Evolutionary conservation across 1,140 invertebrate genomes (phyloP).

Genomic region (Zaprionus davidi): DNA sequence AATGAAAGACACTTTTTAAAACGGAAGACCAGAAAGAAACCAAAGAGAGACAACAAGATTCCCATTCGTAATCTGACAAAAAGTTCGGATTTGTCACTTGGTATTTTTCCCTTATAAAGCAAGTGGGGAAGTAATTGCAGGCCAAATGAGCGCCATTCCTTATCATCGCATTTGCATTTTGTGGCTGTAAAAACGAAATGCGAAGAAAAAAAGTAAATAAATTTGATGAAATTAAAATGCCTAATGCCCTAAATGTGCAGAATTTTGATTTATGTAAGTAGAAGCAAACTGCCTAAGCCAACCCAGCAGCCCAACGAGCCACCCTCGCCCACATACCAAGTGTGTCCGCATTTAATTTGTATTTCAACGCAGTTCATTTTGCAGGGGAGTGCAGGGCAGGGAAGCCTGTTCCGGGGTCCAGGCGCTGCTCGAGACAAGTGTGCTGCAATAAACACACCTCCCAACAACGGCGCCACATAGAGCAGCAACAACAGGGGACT

Average conservation of each 20-base stretch:
- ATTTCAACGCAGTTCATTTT: slow-evolving; percentile 44
- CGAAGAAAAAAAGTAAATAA: slow-evolving; percentile 19
- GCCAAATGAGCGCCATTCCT: slow-evolving; percentile 29
- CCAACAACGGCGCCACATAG: slow-evolving; percentile 13
- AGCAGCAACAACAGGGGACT: neutral
- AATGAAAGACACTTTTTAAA: too few relatives aligned
- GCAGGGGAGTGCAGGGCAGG: neutral
- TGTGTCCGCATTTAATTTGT: slow-evolving; percentile 51
- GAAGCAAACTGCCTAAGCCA: neutral
- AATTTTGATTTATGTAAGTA: slow-evolving; percentile 56
- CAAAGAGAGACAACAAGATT: too few relatives aligned
- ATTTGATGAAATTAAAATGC: slow-evolving; percentile 40
- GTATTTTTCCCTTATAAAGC: neutral
- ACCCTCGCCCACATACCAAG: neutral
- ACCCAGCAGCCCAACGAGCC: neutral
- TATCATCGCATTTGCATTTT: slow-evolving; percentile 50
- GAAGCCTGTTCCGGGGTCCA: neutral
- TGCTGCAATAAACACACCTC: slow-evolving; percentile 47
- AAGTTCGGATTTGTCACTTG: neutral
- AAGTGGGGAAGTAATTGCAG: neutral
- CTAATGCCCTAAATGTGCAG: slow-evolving; percentile 48
- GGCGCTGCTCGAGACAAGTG: slow-evolving; percentile 30
- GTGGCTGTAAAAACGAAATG: slow-evolving; percentile 12
- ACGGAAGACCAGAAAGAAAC: too few relatives aligned
- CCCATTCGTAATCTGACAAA: neutral